These are phyloP conservation scores for Lasioglossum lativentre DNA, from an alignment of 2,888 invertebrate species.

Conservation along the genomic window DNA sequence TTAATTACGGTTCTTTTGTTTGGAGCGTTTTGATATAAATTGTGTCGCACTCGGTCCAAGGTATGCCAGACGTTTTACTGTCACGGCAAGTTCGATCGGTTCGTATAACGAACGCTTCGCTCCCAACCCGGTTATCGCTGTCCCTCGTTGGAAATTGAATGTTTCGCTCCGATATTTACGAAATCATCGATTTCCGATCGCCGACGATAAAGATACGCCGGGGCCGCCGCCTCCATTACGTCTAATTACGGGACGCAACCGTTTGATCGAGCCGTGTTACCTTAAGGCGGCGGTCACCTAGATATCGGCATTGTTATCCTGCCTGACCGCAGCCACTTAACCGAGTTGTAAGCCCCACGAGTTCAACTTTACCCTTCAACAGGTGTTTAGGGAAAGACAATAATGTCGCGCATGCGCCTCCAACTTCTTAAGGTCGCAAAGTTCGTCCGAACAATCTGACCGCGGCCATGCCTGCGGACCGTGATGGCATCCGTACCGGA, in stretches of 20 bases:
- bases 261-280: conserved; percentile 55
- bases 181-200: conserved; percentile 53
- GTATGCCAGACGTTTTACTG: too few relatives aligned
- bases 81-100: neutral
- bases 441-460: conserved; percentile 72
- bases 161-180: conserved; percentile 29
- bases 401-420: conserved; percentile 83
- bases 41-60: too few relatives aligned
- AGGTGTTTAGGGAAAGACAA: conserved; percentile 85
- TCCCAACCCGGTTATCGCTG: neutral
- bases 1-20: neutral
- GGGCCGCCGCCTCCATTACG: conserved; percentile 42
- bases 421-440: conserved; percentile 80
- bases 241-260: conserved; percentile 46
- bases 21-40: neutral
- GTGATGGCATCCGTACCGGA: conserved; percentile 42
- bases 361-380: conserved; percentile 83
- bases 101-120: neutral
- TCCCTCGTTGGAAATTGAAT: conserved; percentile 41
- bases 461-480: conserved; percentile 62
- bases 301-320: conserved; percentile 80
- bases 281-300: conserved; percentile 68
- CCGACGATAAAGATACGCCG: conserved; percentile 10
- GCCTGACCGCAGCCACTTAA: conserved; percentile 83
- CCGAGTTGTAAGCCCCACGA: conserved; percentile 80